Percentiles rank a stretch among this genome's conserved stretches.
Evolutionary conservation across 2,888 invertebrate genomes (phyloP).

Genomic region (Hemistola chrysoprasaria): DNA sequence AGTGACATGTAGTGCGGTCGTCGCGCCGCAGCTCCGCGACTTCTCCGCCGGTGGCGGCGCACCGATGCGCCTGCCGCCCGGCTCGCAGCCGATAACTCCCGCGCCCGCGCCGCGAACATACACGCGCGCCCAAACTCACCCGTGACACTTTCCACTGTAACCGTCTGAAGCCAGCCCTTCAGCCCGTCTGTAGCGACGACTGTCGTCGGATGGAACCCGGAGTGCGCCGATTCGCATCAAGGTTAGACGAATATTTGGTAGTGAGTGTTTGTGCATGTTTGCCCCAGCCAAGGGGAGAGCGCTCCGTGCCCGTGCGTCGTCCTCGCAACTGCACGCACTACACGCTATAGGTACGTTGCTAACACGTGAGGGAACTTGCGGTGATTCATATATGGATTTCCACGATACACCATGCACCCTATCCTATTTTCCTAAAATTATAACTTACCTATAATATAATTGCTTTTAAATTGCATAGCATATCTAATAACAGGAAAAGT

Average conservation of each 20-base stretch:
- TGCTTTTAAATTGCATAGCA: constrained; percentile 2
- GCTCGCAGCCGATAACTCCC: constrained; percentile 52
- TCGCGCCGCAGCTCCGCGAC: constrained; percentile 74
- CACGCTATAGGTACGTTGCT: constrained; percentile 66
- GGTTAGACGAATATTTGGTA: constrained; percentile 79
- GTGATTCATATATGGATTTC: constrained; percentile 62
- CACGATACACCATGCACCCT: constrained; percentile 35
- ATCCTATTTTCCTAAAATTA: constrained; percentile 22
- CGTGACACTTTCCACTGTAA: constrained; percentile 58
- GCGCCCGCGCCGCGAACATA: constrained; percentile 59
- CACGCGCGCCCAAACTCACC: constrained; percentile 36
- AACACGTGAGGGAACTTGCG: constrained; percentile 58
- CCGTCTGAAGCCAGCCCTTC: constrained; percentile 72
- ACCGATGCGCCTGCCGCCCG: constrained; percentile 75
- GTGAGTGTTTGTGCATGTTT: constrained; percentile 78
- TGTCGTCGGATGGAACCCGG: constrained; percentile 80
- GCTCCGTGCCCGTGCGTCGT: constrained; percentile 59
- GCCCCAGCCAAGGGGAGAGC: constrained; percentile 49
- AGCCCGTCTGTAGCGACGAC: constrained; percentile 73
- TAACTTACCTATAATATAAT: constrained; percentile 10
- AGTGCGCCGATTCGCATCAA: constrained; percentile 81
- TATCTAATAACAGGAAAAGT: no score
- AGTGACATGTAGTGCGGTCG: constrained; percentile 79
- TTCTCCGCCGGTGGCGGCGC: constrained; percentile 71
- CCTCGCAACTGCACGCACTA: constrained; percentile 60